Evolutionary conservation across 2,888 invertebrate genomes (phyloP).

Genomic region (Cosmia trapezina): DNA sequence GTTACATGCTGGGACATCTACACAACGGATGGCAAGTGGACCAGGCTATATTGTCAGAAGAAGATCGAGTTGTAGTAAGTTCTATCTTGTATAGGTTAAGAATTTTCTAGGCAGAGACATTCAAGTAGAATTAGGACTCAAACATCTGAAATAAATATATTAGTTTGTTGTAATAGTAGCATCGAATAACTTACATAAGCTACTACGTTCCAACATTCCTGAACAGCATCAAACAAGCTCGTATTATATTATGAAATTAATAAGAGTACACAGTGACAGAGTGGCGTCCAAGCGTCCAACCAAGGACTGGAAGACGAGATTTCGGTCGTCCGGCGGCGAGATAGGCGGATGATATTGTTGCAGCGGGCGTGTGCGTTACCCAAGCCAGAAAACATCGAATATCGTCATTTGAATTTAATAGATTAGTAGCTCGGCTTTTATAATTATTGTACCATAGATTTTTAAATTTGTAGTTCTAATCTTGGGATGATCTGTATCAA

Average conservation of each 20-base stretch:
- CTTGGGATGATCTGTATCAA: too few relatives aligned
- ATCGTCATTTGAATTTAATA: too few relatives aligned
- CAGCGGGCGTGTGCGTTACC: too few relatives aligned
- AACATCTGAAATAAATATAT: background rate
- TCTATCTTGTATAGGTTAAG: constrained; percentile 21
- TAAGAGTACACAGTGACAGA: too few relatives aligned
- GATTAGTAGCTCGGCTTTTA: too few relatives aligned
- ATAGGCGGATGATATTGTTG: too few relatives aligned
- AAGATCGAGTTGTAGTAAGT: constrained; percentile 98
- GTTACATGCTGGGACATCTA: constrained; percentile 99
- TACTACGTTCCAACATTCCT: background rate
- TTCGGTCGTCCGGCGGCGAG: too few relatives aligned
- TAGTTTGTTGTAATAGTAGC: background rate
- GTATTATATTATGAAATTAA: background rate
- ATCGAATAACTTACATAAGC: background rate
- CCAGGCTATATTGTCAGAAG: constrained; percentile 99
- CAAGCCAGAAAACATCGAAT: too few relatives aligned
- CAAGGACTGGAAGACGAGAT: too few relatives aligned
- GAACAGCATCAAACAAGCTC: background rate
- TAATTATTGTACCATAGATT: too few relatives aligned
- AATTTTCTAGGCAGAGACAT: constrained; percentile 18
- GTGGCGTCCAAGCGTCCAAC: too few relatives aligned
- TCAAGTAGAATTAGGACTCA: background rate
- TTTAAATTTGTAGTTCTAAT: too few relatives aligned
- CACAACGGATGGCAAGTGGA: constrained; percentile 99